A percentile compares a stretch with the other conserved stretches of the same genome.
These are phyloP conservation scores for Pangasius macronema DNA, from an alignment of 2,797 vertebrate genomes.

Conservation along the genomic window DNA sequence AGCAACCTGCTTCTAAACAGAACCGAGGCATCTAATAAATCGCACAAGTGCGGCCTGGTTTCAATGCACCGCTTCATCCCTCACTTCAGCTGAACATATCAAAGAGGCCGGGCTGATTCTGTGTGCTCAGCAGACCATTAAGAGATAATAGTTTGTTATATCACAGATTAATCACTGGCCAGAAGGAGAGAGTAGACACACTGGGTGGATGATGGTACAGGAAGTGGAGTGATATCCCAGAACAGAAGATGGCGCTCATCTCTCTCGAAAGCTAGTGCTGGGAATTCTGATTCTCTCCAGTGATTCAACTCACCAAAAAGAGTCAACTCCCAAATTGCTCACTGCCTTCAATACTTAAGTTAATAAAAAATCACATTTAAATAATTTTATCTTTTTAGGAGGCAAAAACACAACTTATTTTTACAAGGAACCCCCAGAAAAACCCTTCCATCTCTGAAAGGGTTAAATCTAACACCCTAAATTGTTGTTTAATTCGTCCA, in stretches of 20 bases:
- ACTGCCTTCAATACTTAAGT: not conserved
- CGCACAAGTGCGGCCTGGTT: conserved; percentile 36
- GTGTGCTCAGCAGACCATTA: conserved; percentile 40
- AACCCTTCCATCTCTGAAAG: not conserved
- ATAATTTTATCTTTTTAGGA: not conserved
- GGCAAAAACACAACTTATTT: not conserved
- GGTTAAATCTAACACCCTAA: not conserved
- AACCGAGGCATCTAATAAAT: conserved; percentile 50
- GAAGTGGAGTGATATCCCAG: not conserved
- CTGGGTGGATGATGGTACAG: not conserved
- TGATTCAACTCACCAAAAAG: not conserved
- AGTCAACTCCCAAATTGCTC: not conserved
- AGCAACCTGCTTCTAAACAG: conserved; percentile 59
- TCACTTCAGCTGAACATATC: conserved; percentile 44
- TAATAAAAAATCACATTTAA: not conserved
- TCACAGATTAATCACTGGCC: conserved; percentile 42
- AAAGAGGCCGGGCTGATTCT: conserved; percentile 40
- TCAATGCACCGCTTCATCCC: conserved; percentile 38
- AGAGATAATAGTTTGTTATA: conserved; percentile 50
- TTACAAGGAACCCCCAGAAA: not conserved
- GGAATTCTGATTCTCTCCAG: not conserved
- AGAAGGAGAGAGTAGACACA: conserved; percentile 31
- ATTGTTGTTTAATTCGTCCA: too few relatives aligned
- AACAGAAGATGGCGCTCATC: conserved; percentile 68
- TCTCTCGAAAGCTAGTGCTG: conserved; percentile 33